phyloP scores from a whole-genome alignment of 37 sponge, comb jelly and placozoan species.

The Oscarella lobularis region DNA sequence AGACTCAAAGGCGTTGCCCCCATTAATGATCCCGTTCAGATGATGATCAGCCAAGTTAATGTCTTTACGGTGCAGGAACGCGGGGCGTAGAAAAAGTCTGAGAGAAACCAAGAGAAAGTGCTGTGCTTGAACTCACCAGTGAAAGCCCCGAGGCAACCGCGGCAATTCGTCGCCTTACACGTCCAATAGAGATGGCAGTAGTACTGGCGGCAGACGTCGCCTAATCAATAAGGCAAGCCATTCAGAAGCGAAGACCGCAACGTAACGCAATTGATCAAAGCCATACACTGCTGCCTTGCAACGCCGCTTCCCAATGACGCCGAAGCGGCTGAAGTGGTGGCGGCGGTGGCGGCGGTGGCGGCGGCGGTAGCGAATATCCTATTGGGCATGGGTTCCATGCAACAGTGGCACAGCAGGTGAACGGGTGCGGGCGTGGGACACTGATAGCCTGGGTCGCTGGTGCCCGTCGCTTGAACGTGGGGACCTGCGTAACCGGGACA shows the following conservation, averaged over 20 bases:
- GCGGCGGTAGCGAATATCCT: constrained; percentile 14
- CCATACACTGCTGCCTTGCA: constrained; percentile 66
- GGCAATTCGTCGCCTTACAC: constrained; percentile 36
- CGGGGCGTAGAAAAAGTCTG: too few relatives aligned
- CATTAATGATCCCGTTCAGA: constrained; percentile 26
- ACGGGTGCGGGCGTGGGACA: constrained; percentile 31
- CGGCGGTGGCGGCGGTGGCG: constrained; percentile 6
- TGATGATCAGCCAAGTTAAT: constrained; percentile 15
- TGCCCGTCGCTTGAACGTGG: background rate
- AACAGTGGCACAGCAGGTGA: constrained; percentile 74
- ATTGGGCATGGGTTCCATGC: constrained; percentile 72
- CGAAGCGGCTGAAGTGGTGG: too few relatives aligned
- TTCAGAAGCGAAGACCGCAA: too few relatives aligned
- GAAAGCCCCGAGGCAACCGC: constrained; percentile 62
- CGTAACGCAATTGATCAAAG: too few relatives aligned
- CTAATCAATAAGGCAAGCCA: too few relatives aligned
- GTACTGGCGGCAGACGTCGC: constrained; percentile 34
- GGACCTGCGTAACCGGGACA: constrained; percentile 43
- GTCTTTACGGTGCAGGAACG: too few relatives aligned
- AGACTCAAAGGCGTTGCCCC: constrained; percentile 35
- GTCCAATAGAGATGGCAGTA: constrained; percentile 91
- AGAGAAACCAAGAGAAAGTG: too few relatives aligned
- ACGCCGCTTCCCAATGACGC: too few relatives aligned
- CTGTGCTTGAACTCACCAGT: too few relatives aligned
- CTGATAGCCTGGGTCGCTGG: constrained; percentile 26